phyloP scores from a whole-genome alignment of 53 echinoderm and acorn worm genomes.

The Patiria pectinifera region DNA sequence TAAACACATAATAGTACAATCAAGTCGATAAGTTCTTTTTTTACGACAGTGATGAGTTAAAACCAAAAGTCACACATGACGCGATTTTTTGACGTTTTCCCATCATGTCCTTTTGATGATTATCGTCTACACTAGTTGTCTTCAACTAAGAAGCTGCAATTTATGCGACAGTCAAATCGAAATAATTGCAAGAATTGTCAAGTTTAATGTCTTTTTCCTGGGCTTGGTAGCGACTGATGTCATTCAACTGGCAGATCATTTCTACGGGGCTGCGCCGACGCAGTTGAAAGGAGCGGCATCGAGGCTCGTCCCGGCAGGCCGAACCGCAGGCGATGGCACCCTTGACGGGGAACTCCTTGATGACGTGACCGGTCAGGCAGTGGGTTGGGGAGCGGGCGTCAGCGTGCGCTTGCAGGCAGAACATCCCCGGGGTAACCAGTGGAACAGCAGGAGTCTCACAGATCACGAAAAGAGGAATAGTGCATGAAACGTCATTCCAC shows the following conservation, averaged over 20 bases:
- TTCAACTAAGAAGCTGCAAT: too few relatives aligned
- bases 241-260: background rate
- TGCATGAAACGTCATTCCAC: background rate
- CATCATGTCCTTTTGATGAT: too few relatives aligned
- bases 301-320: background rate
- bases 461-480: background rate
- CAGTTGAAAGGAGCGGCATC: background rate
- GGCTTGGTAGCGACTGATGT: background rate
- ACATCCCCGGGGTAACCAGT: background rate
- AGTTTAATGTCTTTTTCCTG: background rate
- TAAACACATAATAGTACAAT: too few relatives aligned
- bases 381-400: background rate
- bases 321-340: background rate
- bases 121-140: too few relatives aligned
- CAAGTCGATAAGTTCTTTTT: too few relatives aligned
- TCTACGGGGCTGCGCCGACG: background rate
- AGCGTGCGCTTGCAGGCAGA: background rate
- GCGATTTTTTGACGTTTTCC: too few relatives aligned
- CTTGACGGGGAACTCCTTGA: slow-evolving; percentile 8
- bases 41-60: too few relatives aligned
- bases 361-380: slow-evolving; percentile 27
- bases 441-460: background rate
- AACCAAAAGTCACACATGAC: too few relatives aligned
- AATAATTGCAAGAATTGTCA: background rate
- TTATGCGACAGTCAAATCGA: background rate